Evolutionary conservation across 2,888 invertebrate genomes (phyloP).

Genomic region (Nebria salina): DNA sequence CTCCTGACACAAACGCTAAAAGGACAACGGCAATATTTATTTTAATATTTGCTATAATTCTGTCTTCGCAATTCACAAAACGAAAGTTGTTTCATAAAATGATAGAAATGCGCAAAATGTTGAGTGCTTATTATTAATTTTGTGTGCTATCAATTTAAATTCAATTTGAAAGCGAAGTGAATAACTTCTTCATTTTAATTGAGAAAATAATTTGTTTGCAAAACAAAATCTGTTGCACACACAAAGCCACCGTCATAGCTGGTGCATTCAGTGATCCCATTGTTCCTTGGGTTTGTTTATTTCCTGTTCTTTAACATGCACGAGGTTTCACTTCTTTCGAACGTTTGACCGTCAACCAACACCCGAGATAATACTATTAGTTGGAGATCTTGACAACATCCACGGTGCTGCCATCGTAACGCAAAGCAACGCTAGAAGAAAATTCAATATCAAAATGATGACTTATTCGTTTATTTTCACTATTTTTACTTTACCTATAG

Average conservation of each 20-base stretch:
- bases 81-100: too few species aligned
- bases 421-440: neutral
- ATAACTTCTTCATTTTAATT: neutral
- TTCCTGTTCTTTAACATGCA: constrained; percentile 32
- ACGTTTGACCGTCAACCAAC: neutral
- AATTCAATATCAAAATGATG: constrained; percentile 5
- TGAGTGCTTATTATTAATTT: neutral
- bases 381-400: neutral
- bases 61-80: neutral
- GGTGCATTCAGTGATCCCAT: constrained; percentile 3
- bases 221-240: neutral
- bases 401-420: neutral
- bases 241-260: neutral
- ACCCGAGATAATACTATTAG: constrained; percentile 23
- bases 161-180: neutral
- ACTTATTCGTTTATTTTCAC: constrained; percentile 10
- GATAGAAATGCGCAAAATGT: neutral
- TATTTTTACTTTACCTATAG: neutral
- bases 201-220: neutral
- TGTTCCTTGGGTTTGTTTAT: constrained; percentile 23
- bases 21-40: neutral
- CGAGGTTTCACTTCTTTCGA: constrained; percentile 9
- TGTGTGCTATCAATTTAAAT: neutral
- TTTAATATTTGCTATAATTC: neutral
- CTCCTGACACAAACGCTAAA: neutral